A percentile compares a stretch with the other conserved stretches of the same genome.
phyloP scores from a whole-genome alignment of 2,888 invertebrate species.

The Athetis lepigone region DNA sequence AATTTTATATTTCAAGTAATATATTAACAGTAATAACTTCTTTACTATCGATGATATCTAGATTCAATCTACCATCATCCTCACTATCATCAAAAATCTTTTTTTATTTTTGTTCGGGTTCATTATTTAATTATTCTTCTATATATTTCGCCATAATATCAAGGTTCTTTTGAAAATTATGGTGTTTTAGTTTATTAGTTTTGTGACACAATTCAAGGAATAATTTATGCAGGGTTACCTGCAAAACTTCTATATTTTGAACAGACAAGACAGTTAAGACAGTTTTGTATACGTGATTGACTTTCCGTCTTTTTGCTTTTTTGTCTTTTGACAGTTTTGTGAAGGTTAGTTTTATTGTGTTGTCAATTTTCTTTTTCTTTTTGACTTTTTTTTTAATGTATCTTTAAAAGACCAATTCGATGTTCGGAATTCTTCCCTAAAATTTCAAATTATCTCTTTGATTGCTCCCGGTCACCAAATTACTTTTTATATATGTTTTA shows the following conservation, averaged over 20 bases:
- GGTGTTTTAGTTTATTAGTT: constrained; percentile 56
- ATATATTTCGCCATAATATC: constrained; percentile 27
- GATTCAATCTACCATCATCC: neutral
- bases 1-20: neutral
- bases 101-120: neutral
- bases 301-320: constrained; percentile 15
- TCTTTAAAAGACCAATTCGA: neutral
- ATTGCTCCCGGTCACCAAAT: neutral
- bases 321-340: constrained; percentile 25
- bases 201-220: constrained; percentile 71
- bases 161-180: constrained; percentile 37
- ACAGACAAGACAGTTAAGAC: constrained; percentile 63
- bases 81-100: neutral
- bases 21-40: neutral
- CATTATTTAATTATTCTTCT: neutral
- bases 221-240: constrained; percentile 71
- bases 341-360: constrained; percentile 17
- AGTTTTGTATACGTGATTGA: constrained; percentile 50
- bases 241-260: constrained; percentile 61
- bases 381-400: too few species aligned
- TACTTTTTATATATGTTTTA: too few species aligned
- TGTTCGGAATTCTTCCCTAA: neutral
- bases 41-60: neutral
- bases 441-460: neutral
- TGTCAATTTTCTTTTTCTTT: too few species aligned